Conservation (phyloP, 2,888 invertebrate species). For the Theodoxus fluviatilis region DNA sequence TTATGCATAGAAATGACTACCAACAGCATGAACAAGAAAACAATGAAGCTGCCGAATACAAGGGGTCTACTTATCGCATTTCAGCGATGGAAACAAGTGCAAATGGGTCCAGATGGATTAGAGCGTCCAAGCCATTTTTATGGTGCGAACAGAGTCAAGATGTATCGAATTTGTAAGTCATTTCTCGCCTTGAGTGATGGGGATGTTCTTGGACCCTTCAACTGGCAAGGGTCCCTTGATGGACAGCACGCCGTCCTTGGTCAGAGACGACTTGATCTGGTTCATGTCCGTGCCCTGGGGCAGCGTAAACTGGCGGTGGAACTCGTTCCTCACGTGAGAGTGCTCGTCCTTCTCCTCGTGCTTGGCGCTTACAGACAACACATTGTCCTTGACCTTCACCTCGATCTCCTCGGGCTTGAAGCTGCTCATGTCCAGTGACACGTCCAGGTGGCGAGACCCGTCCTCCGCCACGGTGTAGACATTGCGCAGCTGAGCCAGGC, state of each 20-base stretch:
- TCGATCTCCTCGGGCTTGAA: slow-evolving; percentile 94
- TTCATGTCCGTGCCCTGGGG: slow-evolving; percentile 97
- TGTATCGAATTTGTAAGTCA: no score
- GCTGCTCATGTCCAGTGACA: slow-evolving; percentile 86
- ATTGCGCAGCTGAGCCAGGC: slow-evolving; percentile 19
- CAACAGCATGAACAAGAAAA: no score
- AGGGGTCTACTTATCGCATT: no score
- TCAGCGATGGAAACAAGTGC: no score
- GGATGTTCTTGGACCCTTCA: no score
- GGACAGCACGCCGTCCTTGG: slow-evolving; percentile 94
- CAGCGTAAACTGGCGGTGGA: slow-evolving; percentile 94
- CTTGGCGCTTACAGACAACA: slow-evolving; percentile 89
- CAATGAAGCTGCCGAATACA: no score
- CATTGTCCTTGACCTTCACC: slow-evolving; percentile 97
- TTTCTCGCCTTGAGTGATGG: no score
- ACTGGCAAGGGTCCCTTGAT: slow-evolving; percentile 98
- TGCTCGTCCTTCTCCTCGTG: slow-evolving; percentile 98
- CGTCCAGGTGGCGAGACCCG: slow-evolving; percentile 22
- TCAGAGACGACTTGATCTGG: slow-evolving; percentile 90
- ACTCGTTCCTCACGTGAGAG: slow-evolving; percentile 95
- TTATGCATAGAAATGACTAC: no score
- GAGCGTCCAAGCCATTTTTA: no score
- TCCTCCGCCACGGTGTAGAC: slow-evolving; percentile 24
- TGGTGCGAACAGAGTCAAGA: no score
- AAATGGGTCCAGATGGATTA: no score